A percentile compares a stretch with the other conserved stretches of the same genome.
Evolutionary conservation across 2,888 invertebrate species (phyloP).

Genomic region (Pterostichus niger): DNA sequence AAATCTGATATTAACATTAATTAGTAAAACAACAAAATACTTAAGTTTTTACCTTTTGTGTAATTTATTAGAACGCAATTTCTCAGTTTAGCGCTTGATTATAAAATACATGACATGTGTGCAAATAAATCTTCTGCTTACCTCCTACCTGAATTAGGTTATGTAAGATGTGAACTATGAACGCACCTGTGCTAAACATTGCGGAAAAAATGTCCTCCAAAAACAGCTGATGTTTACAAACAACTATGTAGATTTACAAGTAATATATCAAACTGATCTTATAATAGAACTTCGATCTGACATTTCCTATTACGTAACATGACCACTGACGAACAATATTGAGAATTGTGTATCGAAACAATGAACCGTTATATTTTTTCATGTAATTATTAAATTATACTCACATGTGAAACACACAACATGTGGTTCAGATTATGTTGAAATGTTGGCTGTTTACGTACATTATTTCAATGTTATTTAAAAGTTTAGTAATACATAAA

Average conservation of each 20-base stretch:
- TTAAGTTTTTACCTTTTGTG: no score
- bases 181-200: not conserved
- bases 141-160: constrained; percentile 5
- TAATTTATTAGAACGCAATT: not conserved
- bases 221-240: not conserved
- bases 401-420: constrained; percentile 13
- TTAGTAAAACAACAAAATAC: no score
- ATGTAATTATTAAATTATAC: not conserved
- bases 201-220: not conserved
- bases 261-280: not conserved
- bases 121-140: not conserved
- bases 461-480: not conserved
- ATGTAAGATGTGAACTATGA: not conserved
- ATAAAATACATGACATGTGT: not conserved
- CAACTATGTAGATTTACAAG: constrained; percentile 4
- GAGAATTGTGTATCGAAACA: constrained; percentile 22
- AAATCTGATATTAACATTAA: no score
- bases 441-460: not conserved
- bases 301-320: constrained; percentile 22
- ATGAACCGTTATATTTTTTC: constrained; percentile 38
- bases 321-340: constrained; percentile 2
- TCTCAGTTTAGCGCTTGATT: not conserved
- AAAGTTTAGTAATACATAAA: not conserved
- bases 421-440: constrained; percentile 4
- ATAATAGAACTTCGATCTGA: not conserved